Evolutionary conservation across 2,888 invertebrate genomes (phyloP).

Genomic region (Xanthia icteritia): DNA sequence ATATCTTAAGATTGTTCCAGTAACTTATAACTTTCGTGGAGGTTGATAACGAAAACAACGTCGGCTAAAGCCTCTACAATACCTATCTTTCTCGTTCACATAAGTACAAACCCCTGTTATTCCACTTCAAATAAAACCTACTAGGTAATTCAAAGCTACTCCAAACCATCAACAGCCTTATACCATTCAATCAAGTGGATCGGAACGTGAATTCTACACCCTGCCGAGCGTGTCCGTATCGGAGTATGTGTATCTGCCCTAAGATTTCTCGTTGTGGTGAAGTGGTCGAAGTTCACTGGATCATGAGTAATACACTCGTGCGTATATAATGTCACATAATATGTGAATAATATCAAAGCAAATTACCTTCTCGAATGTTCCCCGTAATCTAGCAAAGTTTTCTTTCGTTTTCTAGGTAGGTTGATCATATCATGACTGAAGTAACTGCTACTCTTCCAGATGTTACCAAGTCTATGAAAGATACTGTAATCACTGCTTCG

Average conservation of each 20-base stretch:
- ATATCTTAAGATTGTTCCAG: background rate
- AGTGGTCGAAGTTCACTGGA: conserved; percentile 29
- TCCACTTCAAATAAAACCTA: conserved; percentile 23
- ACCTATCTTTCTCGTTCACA: background rate
- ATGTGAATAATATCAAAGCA: conserved; percentile 27
- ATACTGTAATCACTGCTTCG: conserved; percentile 80
- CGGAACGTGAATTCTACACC: conserved; percentile 50
- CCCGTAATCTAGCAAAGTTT: background rate
- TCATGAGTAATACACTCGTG: conserved; percentile 24
- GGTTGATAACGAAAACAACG: background rate
- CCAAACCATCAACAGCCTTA: conserved; percentile 12
- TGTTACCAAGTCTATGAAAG: conserved; percentile 79
- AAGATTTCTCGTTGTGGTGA: conserved; percentile 38
- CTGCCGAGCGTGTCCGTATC: conserved; percentile 27
- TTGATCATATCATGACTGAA: conserved; percentile 84
- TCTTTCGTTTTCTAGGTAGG: conserved; percentile 71
- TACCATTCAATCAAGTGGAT: conserved; percentile 45
- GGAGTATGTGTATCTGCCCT: conserved; percentile 16
- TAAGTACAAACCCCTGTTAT: conserved; percentile 4
- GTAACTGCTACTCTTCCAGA: conserved; percentile 82
- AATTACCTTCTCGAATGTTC: conserved; percentile 6
- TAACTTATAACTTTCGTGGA: background rate
- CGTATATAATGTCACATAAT: conserved; percentile 2
- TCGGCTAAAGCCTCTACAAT: background rate
- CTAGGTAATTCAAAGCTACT: conserved; percentile 24